These are phyloP conservation scores for Phthorimaea operculella DNA, from an alignment of 1,140 invertebrate species.

Conservation along the genomic window DNA sequence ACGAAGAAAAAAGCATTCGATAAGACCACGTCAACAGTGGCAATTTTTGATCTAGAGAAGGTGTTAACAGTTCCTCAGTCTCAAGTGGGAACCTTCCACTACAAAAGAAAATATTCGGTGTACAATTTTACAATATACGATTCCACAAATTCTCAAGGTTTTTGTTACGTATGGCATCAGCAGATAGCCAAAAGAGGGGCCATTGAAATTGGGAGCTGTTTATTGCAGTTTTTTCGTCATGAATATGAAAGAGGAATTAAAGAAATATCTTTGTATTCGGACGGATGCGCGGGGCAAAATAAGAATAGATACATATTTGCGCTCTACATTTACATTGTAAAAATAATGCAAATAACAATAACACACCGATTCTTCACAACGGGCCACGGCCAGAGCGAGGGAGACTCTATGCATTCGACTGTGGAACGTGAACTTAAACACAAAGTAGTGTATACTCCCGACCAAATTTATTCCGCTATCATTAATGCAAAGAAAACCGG, in stretches of 20 bases:
- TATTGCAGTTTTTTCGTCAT: slow-evolving; percentile 15
- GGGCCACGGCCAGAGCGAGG: slow-evolving; percentile 34
- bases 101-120: slow-evolving; percentile 24
- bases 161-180: slow-evolving; percentile 24
- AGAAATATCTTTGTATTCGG: slow-evolving; percentile 28
- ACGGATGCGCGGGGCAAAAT: slow-evolving; percentile 43
- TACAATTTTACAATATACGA: slow-evolving; percentile 27
- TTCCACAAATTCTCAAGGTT: slow-evolving; percentile 10
- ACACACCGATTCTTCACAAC: slow-evolving; percentile 33
- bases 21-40: slow-evolving; percentile 8
- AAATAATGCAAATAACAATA: slow-evolving; percentile 24
- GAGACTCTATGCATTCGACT: slow-evolving; percentile 32
- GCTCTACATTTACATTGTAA: slow-evolving; percentile 24
- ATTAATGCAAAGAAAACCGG: slow-evolving; percentile 14
- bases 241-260: slow-evolving; percentile 10
- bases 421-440: slow-evolving; percentile 31
- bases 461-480: slow-evolving; percentile 16
- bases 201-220: slow-evolving; percentile 22
- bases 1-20: slow-evolving; percentile 14
- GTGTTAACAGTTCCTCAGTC: slow-evolving; percentile 17
- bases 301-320: slow-evolving; percentile 36
- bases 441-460: slow-evolving; percentile 20
- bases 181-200: slow-evolving; percentile 17
- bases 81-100: slow-evolving; percentile 22
- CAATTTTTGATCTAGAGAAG: slow-evolving; percentile 19